Evolutionary conservation across 2,888 invertebrate genomes (phyloP), one percentile per base, ranked within the genome.

Genomic region (Dryocosmus kuriphilus): DNA sequence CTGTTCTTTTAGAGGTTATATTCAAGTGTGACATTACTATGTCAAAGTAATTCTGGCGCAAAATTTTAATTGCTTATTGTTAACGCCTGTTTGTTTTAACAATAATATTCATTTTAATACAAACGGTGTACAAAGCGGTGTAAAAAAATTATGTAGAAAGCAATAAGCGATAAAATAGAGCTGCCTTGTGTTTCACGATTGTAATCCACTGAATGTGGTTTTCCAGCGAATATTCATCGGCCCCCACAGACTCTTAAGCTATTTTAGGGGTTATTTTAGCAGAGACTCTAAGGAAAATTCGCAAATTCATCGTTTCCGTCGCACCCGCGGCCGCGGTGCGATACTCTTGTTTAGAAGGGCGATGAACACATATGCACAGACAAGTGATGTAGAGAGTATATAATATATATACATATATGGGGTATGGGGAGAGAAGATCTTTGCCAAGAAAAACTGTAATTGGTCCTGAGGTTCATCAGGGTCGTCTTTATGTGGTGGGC

Each of bases 301-400:
- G 86, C 85, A 87, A 85, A 88, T 88, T 88, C 88, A 86, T 84
- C 86, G 85, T 81, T 85, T 85, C 85, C 84, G 80, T 77, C 78
- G 79, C 78, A 83, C 71, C 79, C 77, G 79, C 67, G 77, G 57
- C 79, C 77, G 79, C 67, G 77, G 57, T 62, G 73, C 51, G 57
- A 62, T 61, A 46, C 46, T 38, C 55, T 61, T 35, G 38, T 75
- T 73, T 46, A 75, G 67, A 60, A 78, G 77, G 79, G 71, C 74
- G 55, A 62, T 67, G 32, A 67, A 77, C 78, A 79, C 80, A 78
- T 79, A 62, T 74, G 57, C 38, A 46, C 2, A 62, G 19, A 61
- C 41, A 62, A 71, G 57, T 55, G 75, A 75, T 63, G 63, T 57
- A 38, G 75, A 71, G 57, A 55, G 24, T 19, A 74, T 32, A 74